Evolutionary conservation across 1,140 invertebrate species (phyloP).

Genomic region (Solen grandis): DNA sequence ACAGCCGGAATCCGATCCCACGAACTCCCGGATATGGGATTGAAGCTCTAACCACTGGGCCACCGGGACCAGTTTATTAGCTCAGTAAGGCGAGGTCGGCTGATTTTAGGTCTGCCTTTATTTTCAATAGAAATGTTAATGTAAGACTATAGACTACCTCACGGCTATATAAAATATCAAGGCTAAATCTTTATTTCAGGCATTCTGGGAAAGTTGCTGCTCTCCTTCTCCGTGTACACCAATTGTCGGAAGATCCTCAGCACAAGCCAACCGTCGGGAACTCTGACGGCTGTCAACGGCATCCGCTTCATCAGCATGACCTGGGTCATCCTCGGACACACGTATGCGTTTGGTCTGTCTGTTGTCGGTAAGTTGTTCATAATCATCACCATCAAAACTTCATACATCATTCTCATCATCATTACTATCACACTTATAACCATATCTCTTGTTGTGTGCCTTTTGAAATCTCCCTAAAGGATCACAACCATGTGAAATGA

Average conservation of each 20-base stretch:
- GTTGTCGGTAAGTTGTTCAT: conserved; percentile 80
- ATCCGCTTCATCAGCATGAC: too few relatives aligned
- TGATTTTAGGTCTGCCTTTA: too few relatives aligned
- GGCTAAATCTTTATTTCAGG: too few relatives aligned
- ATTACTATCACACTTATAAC: not conserved
- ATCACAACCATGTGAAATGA: not conserved
- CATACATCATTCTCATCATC: not conserved
- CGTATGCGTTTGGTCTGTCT: conserved; percentile 77
- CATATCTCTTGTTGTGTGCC: not conserved
- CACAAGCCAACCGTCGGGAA: conserved; percentile 60
- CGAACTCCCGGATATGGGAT: too few relatives aligned
- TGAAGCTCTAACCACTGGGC: too few relatives aligned
- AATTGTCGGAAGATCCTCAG: too few relatives aligned
- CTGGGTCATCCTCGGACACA: conserved; percentile 95
- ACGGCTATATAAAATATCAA: too few relatives aligned
- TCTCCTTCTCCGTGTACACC: conserved; percentile 72
- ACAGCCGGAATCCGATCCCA: too few relatives aligned
- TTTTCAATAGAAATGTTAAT: too few relatives aligned
- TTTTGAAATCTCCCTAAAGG: not conserved
- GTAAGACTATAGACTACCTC: too few relatives aligned
- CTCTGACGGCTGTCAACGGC: conserved; percentile 67
- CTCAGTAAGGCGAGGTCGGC: too few relatives aligned
- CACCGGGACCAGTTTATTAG: too few relatives aligned
- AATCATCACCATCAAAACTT: not conserved
- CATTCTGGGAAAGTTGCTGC: conserved; percentile 55